Evolutionary conservation across 1,140 invertebrate genomes (phyloP).

Genomic region (Acromyrmex echinatior): DNA sequence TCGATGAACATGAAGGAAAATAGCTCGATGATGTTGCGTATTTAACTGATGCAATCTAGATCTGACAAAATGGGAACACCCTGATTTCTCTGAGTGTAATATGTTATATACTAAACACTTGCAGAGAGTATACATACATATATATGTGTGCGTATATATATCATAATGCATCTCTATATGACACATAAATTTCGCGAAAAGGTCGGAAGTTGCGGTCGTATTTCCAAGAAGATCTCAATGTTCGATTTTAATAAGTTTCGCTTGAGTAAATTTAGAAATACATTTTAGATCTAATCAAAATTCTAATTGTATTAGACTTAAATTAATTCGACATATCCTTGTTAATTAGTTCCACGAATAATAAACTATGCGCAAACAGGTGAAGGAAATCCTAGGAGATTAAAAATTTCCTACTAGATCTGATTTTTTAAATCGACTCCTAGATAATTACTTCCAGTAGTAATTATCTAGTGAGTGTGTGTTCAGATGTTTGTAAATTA

Average conservation of each 20-base stretch:
- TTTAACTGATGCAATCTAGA: not conserved
- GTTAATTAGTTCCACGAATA: not conserved
- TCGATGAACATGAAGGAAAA: not conserved
- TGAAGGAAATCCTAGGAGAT: not conserved
- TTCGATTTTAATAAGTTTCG: not conserved
- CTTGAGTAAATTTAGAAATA: not conserved
- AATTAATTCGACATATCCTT: slow-evolving; percentile 1
- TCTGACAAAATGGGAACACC: not conserved
- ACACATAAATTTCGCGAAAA: not conserved
- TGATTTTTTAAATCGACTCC: not conserved
- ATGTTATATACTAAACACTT: too few species aligned
- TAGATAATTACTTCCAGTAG: not conserved
- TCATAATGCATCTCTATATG: not conserved
- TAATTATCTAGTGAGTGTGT: too few species aligned
- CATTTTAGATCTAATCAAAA: not conserved
- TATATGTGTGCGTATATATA: too few species aligned
- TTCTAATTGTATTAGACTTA: not conserved
- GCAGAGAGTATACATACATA: too few species aligned
- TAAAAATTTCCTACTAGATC: not conserved
- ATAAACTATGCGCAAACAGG: not conserved
- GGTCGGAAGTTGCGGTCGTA: not conserved
- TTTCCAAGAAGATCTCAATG: not conserved
- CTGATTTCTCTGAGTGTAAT: not conserved
- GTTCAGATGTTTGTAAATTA: not conserved
- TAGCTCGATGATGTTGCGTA: not conserved